Evolutionary conservation across 2,888 invertebrate genomes (phyloP).

Genomic region (Pycnomerus fuliginosus): DNA sequence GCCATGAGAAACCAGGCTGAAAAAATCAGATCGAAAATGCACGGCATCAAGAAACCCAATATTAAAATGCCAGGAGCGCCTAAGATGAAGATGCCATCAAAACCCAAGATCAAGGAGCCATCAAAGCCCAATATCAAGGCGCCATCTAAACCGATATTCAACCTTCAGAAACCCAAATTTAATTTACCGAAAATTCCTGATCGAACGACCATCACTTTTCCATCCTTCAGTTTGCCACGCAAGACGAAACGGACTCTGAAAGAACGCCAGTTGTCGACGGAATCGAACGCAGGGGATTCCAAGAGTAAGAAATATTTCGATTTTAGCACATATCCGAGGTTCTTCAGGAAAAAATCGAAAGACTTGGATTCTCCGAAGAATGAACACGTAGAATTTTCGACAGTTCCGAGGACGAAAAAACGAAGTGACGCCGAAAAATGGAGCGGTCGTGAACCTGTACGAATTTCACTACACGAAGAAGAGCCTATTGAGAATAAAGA

Average conservation of each 20-base stretch:
- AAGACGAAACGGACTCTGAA: slow-evolving; percentile 49
- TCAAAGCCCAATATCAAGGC: slow-evolving; percentile 59
- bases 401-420: slow-evolving; percentile 57
- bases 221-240: slow-evolving; percentile 54
- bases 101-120: slow-evolving; percentile 57
- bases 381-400: slow-evolving; percentile 61
- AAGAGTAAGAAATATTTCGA: slow-evolving; percentile 65
- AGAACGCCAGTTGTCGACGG: slow-evolving; percentile 53
- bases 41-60: neutral
- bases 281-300: slow-evolving; percentile 56
- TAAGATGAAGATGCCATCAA: too few relatives aligned
- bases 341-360: slow-evolving; percentile 54
- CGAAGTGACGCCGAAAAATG: slow-evolving; percentile 27
- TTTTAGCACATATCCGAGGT: slow-evolving; percentile 76
- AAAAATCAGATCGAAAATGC: slow-evolving; percentile 67
- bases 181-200: slow-evolving; percentile 63
- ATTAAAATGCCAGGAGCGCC: too few relatives aligned
- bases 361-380: slow-evolving; percentile 24
- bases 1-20: slow-evolving; percentile 58
- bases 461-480: slow-evolving; percentile 48
- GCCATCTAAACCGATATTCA: slow-evolving; percentile 59
- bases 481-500: slow-evolving; percentile 31
- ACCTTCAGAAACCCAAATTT: slow-evolving; percentile 56
- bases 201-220: slow-evolving; percentile 63
- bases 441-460: slow-evolving; percentile 36